These are phyloP conservation scores for Hartigia nigra DNA, from an alignment of 2,888 invertebrate species.

Conservation along the genomic window DNA sequence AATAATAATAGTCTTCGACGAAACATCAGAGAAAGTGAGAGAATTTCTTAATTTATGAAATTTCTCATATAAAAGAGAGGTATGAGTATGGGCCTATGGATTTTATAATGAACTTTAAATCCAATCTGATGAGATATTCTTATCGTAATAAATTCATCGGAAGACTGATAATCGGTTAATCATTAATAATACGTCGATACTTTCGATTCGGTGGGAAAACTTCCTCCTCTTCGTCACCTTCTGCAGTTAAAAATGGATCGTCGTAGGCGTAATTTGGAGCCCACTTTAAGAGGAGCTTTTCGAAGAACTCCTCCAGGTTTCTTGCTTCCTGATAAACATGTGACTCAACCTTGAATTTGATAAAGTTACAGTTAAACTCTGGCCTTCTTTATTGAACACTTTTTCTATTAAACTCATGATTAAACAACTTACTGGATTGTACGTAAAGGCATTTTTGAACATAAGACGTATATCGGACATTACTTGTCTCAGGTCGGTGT, in stretches of 20 bases:
- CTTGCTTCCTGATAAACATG: constrained; percentile 83
- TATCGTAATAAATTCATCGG: background rate
- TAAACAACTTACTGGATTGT: constrained; percentile 80
- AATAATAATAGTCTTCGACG: background rate
- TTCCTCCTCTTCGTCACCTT: constrained; percentile 66
- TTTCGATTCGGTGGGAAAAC: constrained; percentile 68
- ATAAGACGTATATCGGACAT: constrained; percentile 85
- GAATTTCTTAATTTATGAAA: background rate
- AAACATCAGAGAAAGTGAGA: background rate
- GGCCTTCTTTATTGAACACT: background rate
- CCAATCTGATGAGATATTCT: background rate
- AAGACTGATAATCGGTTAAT: constrained; percentile 44
- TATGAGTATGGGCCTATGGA: too few species aligned
- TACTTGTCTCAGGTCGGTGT: constrained; percentile 80
- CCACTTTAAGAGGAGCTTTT: constrained; percentile 83
- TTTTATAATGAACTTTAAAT: background rate
- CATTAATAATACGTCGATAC: constrained; percentile 68
- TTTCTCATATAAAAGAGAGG: background rate
- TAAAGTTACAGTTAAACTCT: constrained; percentile 8
- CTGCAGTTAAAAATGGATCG: constrained; percentile 62
- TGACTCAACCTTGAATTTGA: constrained; percentile 73
- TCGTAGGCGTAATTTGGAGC: constrained; percentile 79
- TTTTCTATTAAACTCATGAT: constrained; percentile 3
- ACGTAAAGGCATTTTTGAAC: constrained; percentile 88
- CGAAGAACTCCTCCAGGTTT: constrained; percentile 87